These are phyloP conservation scores for Onthophagus taurus DNA, from an alignment of 1,140 invertebrate species.

Conservation along the genomic window DNA sequence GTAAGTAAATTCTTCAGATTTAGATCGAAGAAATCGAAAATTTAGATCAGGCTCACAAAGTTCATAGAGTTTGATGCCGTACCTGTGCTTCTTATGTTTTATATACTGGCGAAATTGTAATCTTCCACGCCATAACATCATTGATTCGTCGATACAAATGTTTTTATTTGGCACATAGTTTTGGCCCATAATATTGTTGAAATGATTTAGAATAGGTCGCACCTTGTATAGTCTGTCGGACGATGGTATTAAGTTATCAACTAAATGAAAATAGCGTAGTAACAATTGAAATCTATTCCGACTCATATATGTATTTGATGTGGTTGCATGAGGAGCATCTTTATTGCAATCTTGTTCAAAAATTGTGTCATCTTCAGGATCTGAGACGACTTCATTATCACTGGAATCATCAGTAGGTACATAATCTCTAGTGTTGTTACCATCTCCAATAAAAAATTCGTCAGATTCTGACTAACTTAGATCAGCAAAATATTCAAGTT, in stretches of 20 bases:
- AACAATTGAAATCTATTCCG: constrained; percentile 13
- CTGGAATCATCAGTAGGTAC: too few relatives aligned
- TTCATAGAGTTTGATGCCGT: too few relatives aligned
- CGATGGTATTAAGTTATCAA: too few relatives aligned
- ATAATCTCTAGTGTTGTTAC: constrained; percentile 17
- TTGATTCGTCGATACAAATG: constrained; percentile 3
- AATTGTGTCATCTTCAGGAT: too few relatives aligned
- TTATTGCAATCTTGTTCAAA: too few relatives aligned
- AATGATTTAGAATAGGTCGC: constrained; percentile 15
- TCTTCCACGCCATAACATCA: constrained; percentile 9
- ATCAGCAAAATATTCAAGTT: constrained; percentile 13
- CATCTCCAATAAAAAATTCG: constrained; percentile 9
- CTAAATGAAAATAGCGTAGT: constrained; percentile 13
- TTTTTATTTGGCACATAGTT: constrained; percentile 6
- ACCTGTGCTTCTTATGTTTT: constrained; percentile 6
- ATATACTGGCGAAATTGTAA: constrained; percentile 2
- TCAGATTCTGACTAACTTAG: constrained; percentile 14
- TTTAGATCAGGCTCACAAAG: too few relatives aligned
- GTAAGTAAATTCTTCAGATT: too few relatives aligned
- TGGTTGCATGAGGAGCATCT: too few relatives aligned
- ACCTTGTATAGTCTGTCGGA: too few relatives aligned
- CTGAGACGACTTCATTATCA: too few relatives aligned
- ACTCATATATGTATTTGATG: constrained; percentile 15
- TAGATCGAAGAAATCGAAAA: too few relatives aligned
- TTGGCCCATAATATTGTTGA: constrained; percentile 15